These are phyloP conservation scores for Ophion ventricosus DNA, from an alignment of 2,888 invertebrate genomes.

Conservation along the genomic window DNA sequence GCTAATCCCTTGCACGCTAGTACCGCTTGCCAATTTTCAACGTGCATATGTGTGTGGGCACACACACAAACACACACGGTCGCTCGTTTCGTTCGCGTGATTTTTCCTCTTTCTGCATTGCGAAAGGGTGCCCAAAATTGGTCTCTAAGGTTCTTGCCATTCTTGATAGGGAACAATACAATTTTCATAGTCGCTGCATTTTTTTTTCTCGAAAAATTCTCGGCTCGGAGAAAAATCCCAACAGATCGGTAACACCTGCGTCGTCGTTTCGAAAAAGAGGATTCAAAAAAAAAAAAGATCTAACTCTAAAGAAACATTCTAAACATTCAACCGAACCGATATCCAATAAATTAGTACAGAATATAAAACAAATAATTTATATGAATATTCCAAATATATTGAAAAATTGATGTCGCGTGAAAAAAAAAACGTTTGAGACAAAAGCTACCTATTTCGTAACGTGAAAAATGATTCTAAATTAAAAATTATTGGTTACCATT, in stretches of 20 bases:
- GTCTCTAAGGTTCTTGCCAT: not conserved
- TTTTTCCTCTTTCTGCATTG: slow-evolving; percentile 10
- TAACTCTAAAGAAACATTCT: too few relatives aligned
- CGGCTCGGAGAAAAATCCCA: too few relatives aligned
- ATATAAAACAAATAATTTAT: too few relatives aligned
- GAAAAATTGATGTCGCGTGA: not conserved
- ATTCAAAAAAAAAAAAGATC: too few relatives aligned
- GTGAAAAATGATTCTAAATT: not conserved
- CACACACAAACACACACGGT: slow-evolving; percentile 47
- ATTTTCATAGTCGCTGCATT: not conserved
- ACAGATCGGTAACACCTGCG: too few relatives aligned
- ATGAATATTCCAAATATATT: not conserved
- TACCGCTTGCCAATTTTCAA: slow-evolving; percentile 73
- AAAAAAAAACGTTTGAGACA: not conserved
- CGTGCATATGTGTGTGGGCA: slow-evolving; percentile 20
- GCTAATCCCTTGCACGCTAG: slow-evolving; percentile 81
- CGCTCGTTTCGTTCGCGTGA: slow-evolving; percentile 51
- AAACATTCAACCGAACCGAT: too few relatives aligned
- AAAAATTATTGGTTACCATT: not conserved
- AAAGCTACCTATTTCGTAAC: not conserved
- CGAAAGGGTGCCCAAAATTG: not conserved
- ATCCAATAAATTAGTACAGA: too few relatives aligned
- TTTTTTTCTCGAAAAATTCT: too few relatives aligned
- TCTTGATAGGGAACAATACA: not conserved
- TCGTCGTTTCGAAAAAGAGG: too few relatives aligned